These are phyloP conservation scores for Campoplex capitator DNA, from an alignment of 2,888 invertebrate species.

Conservation along the genomic window DNA sequence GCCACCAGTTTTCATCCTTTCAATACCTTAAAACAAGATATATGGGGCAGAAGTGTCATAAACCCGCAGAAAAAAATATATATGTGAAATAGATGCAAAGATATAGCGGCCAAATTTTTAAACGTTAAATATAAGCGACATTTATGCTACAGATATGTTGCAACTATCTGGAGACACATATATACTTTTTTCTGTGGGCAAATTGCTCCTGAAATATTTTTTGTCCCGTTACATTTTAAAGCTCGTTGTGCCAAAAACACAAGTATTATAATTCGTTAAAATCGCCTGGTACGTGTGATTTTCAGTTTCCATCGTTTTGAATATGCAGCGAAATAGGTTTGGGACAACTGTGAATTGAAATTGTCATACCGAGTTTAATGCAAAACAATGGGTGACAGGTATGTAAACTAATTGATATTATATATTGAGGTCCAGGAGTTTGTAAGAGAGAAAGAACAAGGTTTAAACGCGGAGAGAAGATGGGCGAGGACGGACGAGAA, in stretches of 20 bases:
- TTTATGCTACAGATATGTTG: too few relatives aligned
- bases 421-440: slow-evolving; percentile 57
- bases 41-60: too few relatives aligned
- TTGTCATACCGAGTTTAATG: slow-evolving; percentile 24
- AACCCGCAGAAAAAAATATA: too few relatives aligned
- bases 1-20: too few relatives aligned
- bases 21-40: too few relatives aligned
- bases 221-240: neutral
- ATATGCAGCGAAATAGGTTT: slow-evolving; percentile 6
- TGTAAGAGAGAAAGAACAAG: slow-evolving; percentile 66
- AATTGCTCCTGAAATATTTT: neutral
- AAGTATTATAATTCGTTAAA: neutral
- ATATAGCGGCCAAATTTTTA: too few relatives aligned
- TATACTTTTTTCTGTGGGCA: too few relatives aligned
- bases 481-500: slow-evolving; percentile 80
- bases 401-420: slow-evolving; percentile 25
- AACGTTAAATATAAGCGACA: too few relatives aligned
- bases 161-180: too few relatives aligned
- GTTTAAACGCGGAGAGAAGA: slow-evolving; percentile 72
- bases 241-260: neutral
- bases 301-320: slow-evolving; percentile 1
- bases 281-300: neutral
- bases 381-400: slow-evolving; percentile 20
- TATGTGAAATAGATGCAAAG: too few relatives aligned
- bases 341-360: slow-evolving; percentile 41